A percentile compares a stretch with the other conserved stretches of the same genome.
Conservation (phyloP, 2,797 vertebrate species). For the Sorex maritimensis region DNA sequence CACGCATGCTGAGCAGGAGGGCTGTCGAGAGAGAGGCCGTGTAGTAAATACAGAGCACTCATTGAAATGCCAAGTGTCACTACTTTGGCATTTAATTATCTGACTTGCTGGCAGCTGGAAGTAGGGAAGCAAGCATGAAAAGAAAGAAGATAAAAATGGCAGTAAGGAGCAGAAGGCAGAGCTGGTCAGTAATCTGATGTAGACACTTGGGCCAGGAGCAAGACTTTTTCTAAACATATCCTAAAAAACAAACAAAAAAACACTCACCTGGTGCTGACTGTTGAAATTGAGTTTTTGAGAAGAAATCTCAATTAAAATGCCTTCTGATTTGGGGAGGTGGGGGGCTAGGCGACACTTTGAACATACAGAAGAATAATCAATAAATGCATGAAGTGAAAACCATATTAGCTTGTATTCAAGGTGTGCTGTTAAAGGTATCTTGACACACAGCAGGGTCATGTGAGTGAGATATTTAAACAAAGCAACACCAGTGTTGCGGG, state of each 20-base stretch:
- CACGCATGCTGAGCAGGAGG: constrained; percentile 76
- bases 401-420: not conserved
- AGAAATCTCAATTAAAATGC: constrained; percentile 55
- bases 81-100: constrained; percentile 90
- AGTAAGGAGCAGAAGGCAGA: constrained; percentile 76
- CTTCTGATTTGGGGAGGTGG: not conserved
- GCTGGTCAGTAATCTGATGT: constrained; percentile 77
- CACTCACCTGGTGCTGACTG: not conserved
- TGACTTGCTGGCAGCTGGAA: constrained; percentile 86
- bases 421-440: not conserved
- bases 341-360: not conserved
- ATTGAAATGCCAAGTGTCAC: constrained; percentile 89
- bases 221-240: constrained; percentile 39
- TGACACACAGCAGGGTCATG: not conserved
- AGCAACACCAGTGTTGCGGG: not conserved
- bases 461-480: not conserved
- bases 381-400: constrained; percentile 37
- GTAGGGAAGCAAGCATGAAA: constrained; percentile 75
- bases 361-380: not conserved
- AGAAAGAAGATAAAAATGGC: constrained; percentile 39
- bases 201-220: constrained; percentile 56
- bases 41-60: constrained; percentile 76
- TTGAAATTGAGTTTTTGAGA: constrained; percentile 47
- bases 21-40: constrained; percentile 73
- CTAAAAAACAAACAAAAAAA: constrained; percentile 31